phyloP scores from a whole-genome alignment of 2,113 vertebrate genomes.

The Antidorcas marsupialis region DNA sequence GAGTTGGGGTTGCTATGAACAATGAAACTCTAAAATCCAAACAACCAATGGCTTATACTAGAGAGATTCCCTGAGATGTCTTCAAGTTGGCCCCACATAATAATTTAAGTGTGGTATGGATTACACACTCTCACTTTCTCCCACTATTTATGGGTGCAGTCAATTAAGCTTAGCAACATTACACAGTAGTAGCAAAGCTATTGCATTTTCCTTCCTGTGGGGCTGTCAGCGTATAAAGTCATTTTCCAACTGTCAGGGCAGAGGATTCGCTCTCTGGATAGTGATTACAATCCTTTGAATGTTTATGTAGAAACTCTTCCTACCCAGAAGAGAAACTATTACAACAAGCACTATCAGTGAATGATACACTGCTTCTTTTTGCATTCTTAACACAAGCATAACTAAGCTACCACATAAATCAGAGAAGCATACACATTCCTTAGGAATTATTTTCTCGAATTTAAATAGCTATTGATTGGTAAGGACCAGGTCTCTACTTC shows the following conservation, averaged over 20 bases:
- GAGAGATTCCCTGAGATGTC: neutral
- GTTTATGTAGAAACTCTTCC: slow-evolving; percentile 18
- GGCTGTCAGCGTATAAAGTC: neutral
- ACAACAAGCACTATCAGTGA: neutral
- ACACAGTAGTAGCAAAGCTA: neutral
- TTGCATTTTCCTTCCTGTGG: neutral
- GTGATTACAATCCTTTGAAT: slow-evolving; percentile 37
- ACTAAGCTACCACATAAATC: slow-evolving; percentile 34
- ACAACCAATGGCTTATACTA: neutral
- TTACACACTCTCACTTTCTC: neutral
- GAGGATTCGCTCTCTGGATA: slow-evolving; percentile 28
- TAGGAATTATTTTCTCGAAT: slow-evolving; percentile 14
- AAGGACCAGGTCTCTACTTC: neutral
- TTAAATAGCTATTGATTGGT: neutral
- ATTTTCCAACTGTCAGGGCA: slow-evolving; percentile 49
- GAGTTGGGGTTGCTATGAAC: neutral
- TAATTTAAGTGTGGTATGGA: neutral
- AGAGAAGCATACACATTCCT: neutral
- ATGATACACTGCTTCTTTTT: neutral
- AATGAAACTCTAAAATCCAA: neutral
- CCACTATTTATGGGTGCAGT: neutral
- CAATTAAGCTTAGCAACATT: slow-evolving; percentile 30
- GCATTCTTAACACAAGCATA: neutral
- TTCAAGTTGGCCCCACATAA: neutral
- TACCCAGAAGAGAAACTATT: neutral